Conservation (phyloP, 2,797 vertebrate genomes). For the Allenopithecus nigroviridis region DNA sequence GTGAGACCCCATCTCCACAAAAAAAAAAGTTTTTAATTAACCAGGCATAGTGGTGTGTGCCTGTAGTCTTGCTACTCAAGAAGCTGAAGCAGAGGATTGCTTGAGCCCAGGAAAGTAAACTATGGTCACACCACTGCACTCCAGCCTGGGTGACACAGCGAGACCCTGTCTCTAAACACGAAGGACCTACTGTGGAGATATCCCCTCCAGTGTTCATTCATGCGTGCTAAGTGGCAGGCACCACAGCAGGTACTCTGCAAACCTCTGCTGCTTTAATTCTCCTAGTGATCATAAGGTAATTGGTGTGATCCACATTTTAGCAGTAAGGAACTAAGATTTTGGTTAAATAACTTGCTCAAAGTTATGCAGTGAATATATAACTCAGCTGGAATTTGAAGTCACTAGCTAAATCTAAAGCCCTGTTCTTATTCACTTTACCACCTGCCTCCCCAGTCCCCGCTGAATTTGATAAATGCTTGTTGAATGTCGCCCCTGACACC, state of each 20-base stretch:
- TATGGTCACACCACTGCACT: background rate
- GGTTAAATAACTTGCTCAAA: slow-evolving; percentile 3
- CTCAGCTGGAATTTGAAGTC: background rate
- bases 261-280: background rate
- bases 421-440: background rate
- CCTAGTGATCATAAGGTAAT: background rate
- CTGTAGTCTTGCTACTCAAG: background rate
- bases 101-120: background rate
- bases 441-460: background rate
- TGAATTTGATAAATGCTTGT: background rate
- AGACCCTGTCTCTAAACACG: background rate
- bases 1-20: background rate
- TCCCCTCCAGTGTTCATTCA: background rate
- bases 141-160: background rate
- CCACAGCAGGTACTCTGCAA: background rate
- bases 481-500: background rate
- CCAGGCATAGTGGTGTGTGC: background rate
- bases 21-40: background rate
- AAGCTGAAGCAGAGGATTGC: background rate
- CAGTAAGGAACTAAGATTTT: slow-evolving; percentile 7
- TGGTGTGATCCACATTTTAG: background rate
- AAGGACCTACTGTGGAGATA: background rate
- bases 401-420: background rate
- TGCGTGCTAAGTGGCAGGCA: background rate
- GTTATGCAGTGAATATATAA: background rate